Base-by-base conservation (phyloP, 1,140 invertebrate species). In the Harlomillsia oculata region DNA sequence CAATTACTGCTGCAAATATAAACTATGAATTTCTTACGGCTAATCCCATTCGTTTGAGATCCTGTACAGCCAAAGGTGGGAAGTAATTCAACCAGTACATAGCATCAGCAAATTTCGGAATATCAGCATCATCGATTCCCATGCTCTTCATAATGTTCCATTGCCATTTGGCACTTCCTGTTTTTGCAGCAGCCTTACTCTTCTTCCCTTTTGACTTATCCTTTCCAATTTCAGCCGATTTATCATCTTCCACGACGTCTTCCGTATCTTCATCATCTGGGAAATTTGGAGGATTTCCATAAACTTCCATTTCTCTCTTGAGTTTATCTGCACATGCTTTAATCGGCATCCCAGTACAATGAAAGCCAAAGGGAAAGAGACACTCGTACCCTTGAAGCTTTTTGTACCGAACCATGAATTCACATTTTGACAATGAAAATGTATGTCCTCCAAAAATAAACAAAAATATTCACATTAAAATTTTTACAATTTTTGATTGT, bases 171-270 rank as follows among this genome's bases (percentile, higher is more conserved):
- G 84, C 80, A 8, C 74, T 67, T 0, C 86, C 90, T 13, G 85
- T 75, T 76, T 99, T 99, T 1, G 96, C 94, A 1, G 84, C 78
- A n/a, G 87, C 88, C 78, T 99, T 99, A 71, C 91, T 97, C 81
- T 98, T 99, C 72, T 97, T 98, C 18, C 93, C 90, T 77, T 98
- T 99, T 54, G 87, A 85, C 74, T 98, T 98, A 71, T 99, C 91
- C 72, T 89, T 89, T 21, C 71, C 72, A 21, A 87, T 78, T 11
- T 74, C 71, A 41, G 77, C 70, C 55, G 79, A 76, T 29, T 76
- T 71, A 34, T 72, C 68, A 30, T 32, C 28, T 14, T 67, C 67
- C 13, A 70, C 64, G 25, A 72, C 70, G 48, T 76, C 72, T 36
- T 70, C 61, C 11, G 73, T 72, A 41, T 76, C 73, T 28, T 78